Evolutionary conservation across 2,888 invertebrate genomes (phyloP), one percentile per base, ranked within the genome.

Genomic region (Pantelozetes paolii): DNA sequence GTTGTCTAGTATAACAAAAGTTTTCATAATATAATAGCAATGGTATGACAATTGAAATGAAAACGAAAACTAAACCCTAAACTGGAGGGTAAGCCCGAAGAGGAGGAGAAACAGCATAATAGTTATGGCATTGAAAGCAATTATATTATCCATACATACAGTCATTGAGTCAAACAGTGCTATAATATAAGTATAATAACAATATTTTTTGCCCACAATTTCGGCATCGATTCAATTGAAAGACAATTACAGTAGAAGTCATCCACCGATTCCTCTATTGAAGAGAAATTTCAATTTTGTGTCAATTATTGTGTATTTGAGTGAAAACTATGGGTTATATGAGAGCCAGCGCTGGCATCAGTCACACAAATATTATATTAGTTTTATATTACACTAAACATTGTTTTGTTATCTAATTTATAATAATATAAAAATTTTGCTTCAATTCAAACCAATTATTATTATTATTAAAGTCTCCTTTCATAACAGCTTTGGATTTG

Each of bases 1-100:
- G 54, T 54, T 18, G n/a, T n/a, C n/a, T n/a, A n/a, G n/a, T n/a
- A n/a, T 54, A 23, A 23, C 54, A 54, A 54, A 54, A 20, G 23
- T 20, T 54, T 54, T 23, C 18, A 50, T 59, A 62, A 62, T 62
- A 32, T 18, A 62, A 62, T 62, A 36, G 62, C 26, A n/a, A 62
- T 62, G 20, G 62, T 32, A 62, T n/a, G 62, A 62, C 62, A 62
- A 62, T 62, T 62, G 62, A 62, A 62, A 62, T 30, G 62, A 28
- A 62, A 59, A 59, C 26, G 28, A 28, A 62, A 32, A 62, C 54
- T 54, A 45, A 45, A 45, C 45, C 11, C 45, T 45, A 45, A 45
- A 45, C 54, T 54, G 54, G 59, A 62, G 62, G 62, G 62, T 62
- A 54, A 54, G 54, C 23, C 54, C 26, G 62, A 36, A 30, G 30